Evolutionary conservation across 2,797 vertebrate genomes (phyloP).

Genomic region (Schizothorax lantsangensis): DNA sequence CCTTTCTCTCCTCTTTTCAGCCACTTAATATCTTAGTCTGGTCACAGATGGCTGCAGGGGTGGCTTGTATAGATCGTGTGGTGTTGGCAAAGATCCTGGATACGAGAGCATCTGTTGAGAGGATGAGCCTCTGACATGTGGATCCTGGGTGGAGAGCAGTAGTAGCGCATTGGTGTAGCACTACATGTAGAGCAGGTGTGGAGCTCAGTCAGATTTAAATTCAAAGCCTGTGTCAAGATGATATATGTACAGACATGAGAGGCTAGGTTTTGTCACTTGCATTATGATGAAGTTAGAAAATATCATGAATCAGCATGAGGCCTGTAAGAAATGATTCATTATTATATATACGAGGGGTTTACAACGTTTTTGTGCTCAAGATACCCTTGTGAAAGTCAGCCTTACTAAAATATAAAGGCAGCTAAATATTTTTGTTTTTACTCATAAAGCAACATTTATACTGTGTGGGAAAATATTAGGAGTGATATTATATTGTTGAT

Average conservation of each 20-base stretch:
- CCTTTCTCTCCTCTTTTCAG: constrained; percentile 51
- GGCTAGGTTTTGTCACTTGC: not conserved
- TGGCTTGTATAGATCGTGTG: constrained; percentile 40
- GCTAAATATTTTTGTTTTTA: not conserved
- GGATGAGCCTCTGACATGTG: constrained; percentile 16
- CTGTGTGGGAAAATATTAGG: not conserved
- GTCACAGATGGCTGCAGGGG: constrained; percentile 39
- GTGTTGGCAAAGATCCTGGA: constrained; percentile 35
- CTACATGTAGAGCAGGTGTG: not conserved
- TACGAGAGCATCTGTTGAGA: constrained; percentile 23
- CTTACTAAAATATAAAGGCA: not conserved
- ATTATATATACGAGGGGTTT: not conserved
- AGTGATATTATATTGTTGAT: not conserved
- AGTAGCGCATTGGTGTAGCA: not conserved
- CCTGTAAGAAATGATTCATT: not conserved
- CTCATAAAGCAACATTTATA: not conserved
- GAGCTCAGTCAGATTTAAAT: not conserved
- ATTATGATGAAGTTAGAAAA: not conserved
- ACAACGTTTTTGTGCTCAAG: not conserved
- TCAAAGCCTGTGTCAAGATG: not conserved
- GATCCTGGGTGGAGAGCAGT: not conserved
- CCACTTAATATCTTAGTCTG: constrained; percentile 32
- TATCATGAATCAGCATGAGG: not conserved
- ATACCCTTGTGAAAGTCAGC: not conserved
- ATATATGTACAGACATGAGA: not conserved